These are phyloP conservation scores for Acyrthosiphon pisum DNA, from an alignment of 1,140 invertebrate species.

Conservation along the genomic window DNA sequence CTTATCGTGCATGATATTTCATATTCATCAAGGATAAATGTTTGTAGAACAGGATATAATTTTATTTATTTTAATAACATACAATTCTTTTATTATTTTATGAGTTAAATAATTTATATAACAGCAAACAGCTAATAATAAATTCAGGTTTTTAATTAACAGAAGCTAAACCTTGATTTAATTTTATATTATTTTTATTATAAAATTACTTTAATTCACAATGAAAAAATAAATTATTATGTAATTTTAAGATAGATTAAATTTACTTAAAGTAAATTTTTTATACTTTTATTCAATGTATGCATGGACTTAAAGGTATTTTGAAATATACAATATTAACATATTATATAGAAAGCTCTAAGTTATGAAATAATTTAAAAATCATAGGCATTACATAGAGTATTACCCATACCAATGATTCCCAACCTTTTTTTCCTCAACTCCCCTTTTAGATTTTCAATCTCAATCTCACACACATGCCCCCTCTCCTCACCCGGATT, in stretches of 20 bases:
- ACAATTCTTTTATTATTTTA: constrained; percentile 20
- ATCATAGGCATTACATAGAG: too few species aligned
- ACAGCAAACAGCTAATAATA: neutral
- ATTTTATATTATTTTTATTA: neutral
- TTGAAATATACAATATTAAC: too few species aligned
- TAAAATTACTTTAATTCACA: neutral
- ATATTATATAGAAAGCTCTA: too few species aligned
- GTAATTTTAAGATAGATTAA: neutral
- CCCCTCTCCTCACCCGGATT: too few species aligned
- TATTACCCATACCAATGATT: too few species aligned
- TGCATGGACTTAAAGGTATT: too few species aligned
- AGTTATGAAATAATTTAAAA: too few species aligned
- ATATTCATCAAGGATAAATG: constrained; percentile 45
- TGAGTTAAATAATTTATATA: constrained; percentile 38
- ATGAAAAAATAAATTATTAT: neutral
- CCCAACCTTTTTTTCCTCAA: too few species aligned
- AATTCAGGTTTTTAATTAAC: neutral
- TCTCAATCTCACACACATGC: too few species aligned
- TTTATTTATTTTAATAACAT: constrained; percentile 36
- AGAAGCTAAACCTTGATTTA: constrained; percentile 1
- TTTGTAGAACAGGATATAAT: constrained; percentile 28
- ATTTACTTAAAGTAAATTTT: neutral
- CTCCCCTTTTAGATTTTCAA: too few species aligned
- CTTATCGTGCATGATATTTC: neutral
- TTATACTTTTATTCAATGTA: neutral